Conservation (phyloP, 2,888 invertebrate genomes). For the Eupithecia dodoneata region DNA sequence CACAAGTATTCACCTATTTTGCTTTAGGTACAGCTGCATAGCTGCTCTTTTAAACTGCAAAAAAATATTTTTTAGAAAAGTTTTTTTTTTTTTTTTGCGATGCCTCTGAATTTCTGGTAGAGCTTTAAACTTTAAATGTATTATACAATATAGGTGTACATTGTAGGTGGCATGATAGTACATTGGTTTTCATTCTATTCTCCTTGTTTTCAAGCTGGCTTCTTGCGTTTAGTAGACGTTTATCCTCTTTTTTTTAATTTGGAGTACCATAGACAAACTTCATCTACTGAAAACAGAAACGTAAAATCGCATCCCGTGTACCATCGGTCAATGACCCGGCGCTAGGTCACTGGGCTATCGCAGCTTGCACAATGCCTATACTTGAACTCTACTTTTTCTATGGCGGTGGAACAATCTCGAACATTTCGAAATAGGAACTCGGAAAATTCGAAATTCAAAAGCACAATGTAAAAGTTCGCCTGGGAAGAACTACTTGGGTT, state of each 20-base stretch:
- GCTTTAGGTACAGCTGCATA: not conserved
- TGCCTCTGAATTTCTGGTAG: not conserved
- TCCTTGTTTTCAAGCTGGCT: not conserved
- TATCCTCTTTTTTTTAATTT: not conserved
- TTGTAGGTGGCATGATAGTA: too few relatives aligned
- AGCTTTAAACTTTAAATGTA: not conserved
- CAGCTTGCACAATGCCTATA: constrained; percentile 26
- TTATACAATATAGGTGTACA: not conserved
- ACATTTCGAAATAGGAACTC: constrained; percentile 2
- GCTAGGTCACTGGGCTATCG: constrained; percentile 31
- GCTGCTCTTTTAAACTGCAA: not conserved
- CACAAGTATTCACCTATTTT: not conserved
- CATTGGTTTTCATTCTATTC: not conserved
- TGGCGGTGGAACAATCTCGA: constrained; percentile 1
- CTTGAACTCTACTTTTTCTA: constrained; percentile 18
- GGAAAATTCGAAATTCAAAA: constrained; percentile 1
- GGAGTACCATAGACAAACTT: constrained; percentile 4
- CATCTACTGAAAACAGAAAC: not conserved
- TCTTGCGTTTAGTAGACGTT: not conserved
- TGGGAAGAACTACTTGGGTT: not conserved
- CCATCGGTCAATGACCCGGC: constrained; percentile 24
- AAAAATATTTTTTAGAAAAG: too few relatives aligned
- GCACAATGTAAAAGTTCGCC: constrained; percentile 1
- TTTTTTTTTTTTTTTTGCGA: not conserved
- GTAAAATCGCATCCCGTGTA: constrained; percentile 9